Percentiles rank a stretch among this genome's conserved stretches.
Conservation (phyloP, 2,888 invertebrate genomes). For the Periphyllus acericola region DNA sequence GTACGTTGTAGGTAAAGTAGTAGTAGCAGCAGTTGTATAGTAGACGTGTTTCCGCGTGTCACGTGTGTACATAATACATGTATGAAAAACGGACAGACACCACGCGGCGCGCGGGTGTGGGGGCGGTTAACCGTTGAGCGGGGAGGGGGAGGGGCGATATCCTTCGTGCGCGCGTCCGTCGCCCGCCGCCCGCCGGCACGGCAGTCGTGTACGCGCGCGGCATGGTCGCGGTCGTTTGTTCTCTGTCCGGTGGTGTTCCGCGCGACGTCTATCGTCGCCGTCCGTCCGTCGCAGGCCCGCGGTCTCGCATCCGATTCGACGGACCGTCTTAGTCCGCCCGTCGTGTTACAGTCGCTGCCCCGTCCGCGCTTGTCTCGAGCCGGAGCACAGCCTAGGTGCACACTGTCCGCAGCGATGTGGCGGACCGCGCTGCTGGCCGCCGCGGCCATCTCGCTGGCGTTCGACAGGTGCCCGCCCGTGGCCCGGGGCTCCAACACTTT, state of each 20-base stretch:
- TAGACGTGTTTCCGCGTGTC: neutral
- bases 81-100: no score
- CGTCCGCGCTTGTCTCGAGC: no score
- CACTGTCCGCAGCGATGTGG: neutral
- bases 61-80: neutral
- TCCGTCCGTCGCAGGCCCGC: neutral
- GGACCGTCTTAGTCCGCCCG: neutral
- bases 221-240: conserved; percentile 1
- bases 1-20: neutral
- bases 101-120: neutral
- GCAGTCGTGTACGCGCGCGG: conserved; percentile 43
- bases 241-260: no score
- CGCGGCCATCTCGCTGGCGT: neutral
- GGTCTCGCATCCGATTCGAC: neutral
- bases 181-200: neutral
- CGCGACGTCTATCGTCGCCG: neutral
- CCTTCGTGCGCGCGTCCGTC: neutral
- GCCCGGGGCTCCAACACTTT: conserved; percentile 42
- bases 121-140: neutral
- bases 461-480: neutral
- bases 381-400: no score
- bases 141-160: neutral
- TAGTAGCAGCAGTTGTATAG: no score
- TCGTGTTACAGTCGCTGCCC: neutral
- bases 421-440: neutral